Base-by-base conservation (phyloP, 2,888 invertebrate species). In the Busseola fusca region DNA sequence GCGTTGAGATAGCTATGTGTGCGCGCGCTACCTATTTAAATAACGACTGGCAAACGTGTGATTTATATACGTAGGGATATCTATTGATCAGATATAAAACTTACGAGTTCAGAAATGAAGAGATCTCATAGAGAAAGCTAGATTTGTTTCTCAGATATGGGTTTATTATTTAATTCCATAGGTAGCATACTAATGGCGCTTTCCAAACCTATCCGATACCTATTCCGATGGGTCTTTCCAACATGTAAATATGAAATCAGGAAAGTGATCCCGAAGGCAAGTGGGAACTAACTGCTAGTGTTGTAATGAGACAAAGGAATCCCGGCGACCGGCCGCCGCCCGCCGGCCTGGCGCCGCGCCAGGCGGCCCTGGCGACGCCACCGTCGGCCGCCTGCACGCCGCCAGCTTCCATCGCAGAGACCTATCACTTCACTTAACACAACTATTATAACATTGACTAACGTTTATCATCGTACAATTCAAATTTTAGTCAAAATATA, bases 271-370 rank as follows among this genome's bases (percentile, higher is more conserved):
- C 64, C 58, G 59, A 64, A 71, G 66, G 74, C 79, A 75, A 84
- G 82, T 80, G 82, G 79, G 73, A 81, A 81, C 79, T 83, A 87
- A 86, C 85, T 87, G 84, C 85, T 87, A 83, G 90, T 91, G 89
- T 89, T 91, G 90, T 93, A 92, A 93, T 92, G 93, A 95, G 93
- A 95, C 95, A 95, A 95, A 95, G 95, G 95, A 95, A 95, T 95
- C 95, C 95, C 95, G 93, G 90, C 91, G 91, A 86, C 87, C 89
- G 91, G 92, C 93, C 89, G 95, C 94, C 94, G 93, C 93, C 94
- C 95, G 95, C 95, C 95, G 89, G 94, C 94, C 95, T 95, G 95
- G 95, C 95, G 95, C 95, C 95, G 90, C 88, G 95, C 95, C 95
- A 95, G 94, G 91, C 94, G 94, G 93, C 94, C 94, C 93, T 94